phyloP scores from a whole-genome alignment of 2,113 vertebrate species.

The Eurypyga helias region DNA sequence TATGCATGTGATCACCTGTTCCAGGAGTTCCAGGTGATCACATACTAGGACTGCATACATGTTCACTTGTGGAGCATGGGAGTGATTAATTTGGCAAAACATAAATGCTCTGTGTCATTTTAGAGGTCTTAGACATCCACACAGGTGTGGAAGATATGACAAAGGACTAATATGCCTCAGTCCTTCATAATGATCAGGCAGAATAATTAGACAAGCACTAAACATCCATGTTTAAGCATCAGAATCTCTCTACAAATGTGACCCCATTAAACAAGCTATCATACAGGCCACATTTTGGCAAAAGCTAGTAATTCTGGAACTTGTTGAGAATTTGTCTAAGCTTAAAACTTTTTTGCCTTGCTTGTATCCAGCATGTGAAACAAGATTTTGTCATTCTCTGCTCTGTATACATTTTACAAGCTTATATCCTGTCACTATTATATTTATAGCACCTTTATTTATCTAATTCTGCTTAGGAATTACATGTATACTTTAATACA shows the following conservation, averaged over 20 bases:
- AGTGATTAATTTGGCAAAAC: not conserved
- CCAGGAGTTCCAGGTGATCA: too few relatives aligned
- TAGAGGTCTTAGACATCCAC: not conserved
- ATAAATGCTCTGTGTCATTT: not conserved
- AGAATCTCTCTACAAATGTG: not conserved
- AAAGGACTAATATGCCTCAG: not conserved
- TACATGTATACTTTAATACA: not conserved
- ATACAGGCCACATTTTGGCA: not conserved
- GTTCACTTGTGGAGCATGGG: not conserved
- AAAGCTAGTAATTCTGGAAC: not conserved
- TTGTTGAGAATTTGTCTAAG: not conserved
- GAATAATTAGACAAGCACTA: not conserved
- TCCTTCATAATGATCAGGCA: not conserved
- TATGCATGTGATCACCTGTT: not conserved
- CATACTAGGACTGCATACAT: not conserved
- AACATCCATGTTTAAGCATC: not conserved
- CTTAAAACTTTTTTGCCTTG: not conserved
- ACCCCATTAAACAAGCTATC: not conserved
- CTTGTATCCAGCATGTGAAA: not conserved
- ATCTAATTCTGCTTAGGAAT: not conserved
- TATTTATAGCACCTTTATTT: not conserved
- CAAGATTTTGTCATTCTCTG: not conserved
- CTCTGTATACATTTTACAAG: not conserved
- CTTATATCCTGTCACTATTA: not conserved
- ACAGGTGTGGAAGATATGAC: not conserved